Evolutionary conservation across 2,797 vertebrate species (phyloP), one percentile per base, ranked within the genome.

Genomic region (Propithecus deckenii): DNA sequence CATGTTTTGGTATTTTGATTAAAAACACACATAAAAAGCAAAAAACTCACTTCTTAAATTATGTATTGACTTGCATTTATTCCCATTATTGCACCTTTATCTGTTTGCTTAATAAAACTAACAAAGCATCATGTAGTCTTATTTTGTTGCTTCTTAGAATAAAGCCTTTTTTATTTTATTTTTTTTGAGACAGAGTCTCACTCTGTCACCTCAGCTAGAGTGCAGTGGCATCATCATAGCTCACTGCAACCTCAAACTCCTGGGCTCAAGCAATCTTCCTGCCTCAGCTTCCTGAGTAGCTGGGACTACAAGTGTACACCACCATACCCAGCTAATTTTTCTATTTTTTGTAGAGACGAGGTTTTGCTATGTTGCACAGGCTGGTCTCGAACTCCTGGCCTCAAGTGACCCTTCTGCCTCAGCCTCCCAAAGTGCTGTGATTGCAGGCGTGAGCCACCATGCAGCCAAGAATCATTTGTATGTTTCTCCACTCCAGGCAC

Each of bases 71-170:
- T 87, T 38, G 4, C 35, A 28, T 71, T 86, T 83, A 72, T 61
- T 63, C 22, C 57, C 46, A 59, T 84, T 48, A 81, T 52, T 46
- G 15, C n/a, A n/a, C 50, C 14, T 78, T 78, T 67, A 84, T 41
- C 63, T 94, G 79, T 74, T 95, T 79, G 76, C 78, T 88, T 89
- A 69, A 76, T 89, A 67, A 91, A 95, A 57, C 7, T 1, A 71
- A 81, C n/a, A n/a, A 65, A 92, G 59, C 30, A 63, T 55, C 41
- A 32, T 46, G 55, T 61, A 67, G 25, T 76, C 72, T 78, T 32
- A 52, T 91, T 88, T 85, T 91, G 55, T 69, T 69, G 41, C 76
- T 85, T 89, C 17, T n/a, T 89, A 86, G 30, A 89, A 35, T 72
- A 72, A 85, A 84, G 48, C 30, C 30, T 65, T 78, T 88, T 59